A percentile compares a stretch with the other conserved stretches of the same genome.
Evolutionary conservation across 2,888 invertebrate genomes (phyloP).

Genomic region (Diabrotica balteata): DNA sequence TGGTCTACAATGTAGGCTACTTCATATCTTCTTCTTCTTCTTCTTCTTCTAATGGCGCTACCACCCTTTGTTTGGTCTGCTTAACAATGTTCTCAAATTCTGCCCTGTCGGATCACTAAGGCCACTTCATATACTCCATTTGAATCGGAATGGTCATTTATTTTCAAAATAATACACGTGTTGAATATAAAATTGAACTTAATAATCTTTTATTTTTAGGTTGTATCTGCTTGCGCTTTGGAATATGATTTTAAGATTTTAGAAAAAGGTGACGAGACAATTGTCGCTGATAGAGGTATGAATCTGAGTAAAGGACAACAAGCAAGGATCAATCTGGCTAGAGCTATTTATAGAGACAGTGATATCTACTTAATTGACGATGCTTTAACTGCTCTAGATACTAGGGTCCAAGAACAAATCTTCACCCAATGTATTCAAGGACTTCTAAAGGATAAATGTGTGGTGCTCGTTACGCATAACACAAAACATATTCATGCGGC

Average conservation of each 20-base stretch:
- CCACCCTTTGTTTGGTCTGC: too few species aligned
- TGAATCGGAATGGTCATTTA: too few species aligned
- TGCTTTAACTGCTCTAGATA: constrained; percentile 80
- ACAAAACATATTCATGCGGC: constrained; percentile 44
- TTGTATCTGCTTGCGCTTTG: constrained; percentile 69
- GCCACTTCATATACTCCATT: too few species aligned
- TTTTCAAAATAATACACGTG: too few species aligned
- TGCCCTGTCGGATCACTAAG: too few species aligned
- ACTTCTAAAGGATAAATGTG: constrained; percentile 46
- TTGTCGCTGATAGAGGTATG: constrained; percentile 82
- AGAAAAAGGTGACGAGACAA: constrained; percentile 74
- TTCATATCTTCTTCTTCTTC: too few species aligned
- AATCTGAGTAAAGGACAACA: constrained; percentile 85
- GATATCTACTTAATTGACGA: constrained; percentile 82
- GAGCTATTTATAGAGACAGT: constrained; percentile 77
- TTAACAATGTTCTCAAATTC: too few species aligned
- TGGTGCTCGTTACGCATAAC: constrained; percentile 61
- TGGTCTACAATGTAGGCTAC: too few species aligned
- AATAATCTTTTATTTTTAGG: constrained; percentile 25
- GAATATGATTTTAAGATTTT: constrained; percentile 64
- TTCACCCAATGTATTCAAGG: constrained; percentile 68
- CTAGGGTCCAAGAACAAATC: constrained; percentile 73
- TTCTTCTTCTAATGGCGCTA: too few species aligned
- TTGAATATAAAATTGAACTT: constrained; percentile 1
- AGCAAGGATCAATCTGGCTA: constrained; percentile 78